These are phyloP conservation scores for Lipotes vexillifer DNA, from an alignment of 2,113 vertebrate species.

Conservation along the genomic window DNA sequence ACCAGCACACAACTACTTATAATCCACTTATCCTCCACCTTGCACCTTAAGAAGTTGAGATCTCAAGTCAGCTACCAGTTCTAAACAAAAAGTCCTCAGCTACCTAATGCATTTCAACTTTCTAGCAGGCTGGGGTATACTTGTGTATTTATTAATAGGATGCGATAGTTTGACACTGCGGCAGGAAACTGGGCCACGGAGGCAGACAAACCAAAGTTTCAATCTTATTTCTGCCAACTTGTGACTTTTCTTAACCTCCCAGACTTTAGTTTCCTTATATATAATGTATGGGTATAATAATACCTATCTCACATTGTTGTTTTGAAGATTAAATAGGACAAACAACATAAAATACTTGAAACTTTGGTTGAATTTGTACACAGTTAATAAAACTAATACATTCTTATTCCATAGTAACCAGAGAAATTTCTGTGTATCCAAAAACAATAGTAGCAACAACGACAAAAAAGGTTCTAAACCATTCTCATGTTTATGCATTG, in stretches of 20 bases:
- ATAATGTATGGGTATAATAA: neutral
- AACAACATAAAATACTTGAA: neutral
- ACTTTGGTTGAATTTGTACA: neutral
- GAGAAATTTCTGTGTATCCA: neutral
- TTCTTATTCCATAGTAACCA: neutral
- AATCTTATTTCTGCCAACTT: neutral
- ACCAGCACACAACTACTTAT: neutral
- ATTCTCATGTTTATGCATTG: neutral
- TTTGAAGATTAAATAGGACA: neutral
- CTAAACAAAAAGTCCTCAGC: neutral
- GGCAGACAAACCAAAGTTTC: neutral
- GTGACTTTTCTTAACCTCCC: neutral
- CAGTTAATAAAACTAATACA: neutral
- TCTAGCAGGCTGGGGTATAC: neutral
- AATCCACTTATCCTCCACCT: neutral
- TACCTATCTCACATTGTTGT: neutral
- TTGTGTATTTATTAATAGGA: neutral
- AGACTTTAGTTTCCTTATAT: neutral
- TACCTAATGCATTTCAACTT: neutral
- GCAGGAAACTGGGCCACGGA: neutral
- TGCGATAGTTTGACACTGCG: neutral
- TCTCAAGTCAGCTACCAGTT: neutral
- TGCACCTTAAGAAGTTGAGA: neutral
- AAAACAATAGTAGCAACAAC: neutral
- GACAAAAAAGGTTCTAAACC: neutral